Percentiles rank a stretch among this genome's conserved stretches.
Evolutionary conservation across 2,113 vertebrate species (phyloP).

Genomic region (Hippocampus abdominalis): DNA sequence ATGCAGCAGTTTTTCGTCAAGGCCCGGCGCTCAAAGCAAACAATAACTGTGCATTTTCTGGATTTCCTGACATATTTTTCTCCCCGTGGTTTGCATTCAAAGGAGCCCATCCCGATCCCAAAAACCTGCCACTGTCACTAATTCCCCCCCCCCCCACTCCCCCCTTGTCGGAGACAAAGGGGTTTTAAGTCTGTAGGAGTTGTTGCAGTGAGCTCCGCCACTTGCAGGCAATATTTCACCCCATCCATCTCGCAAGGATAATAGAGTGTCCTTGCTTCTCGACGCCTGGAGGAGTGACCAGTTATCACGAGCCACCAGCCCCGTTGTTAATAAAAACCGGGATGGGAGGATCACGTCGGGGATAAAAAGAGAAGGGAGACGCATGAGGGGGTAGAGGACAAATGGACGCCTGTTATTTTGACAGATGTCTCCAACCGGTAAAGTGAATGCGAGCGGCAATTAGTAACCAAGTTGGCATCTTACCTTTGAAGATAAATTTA

Average conservation of each 20-base stretch:
- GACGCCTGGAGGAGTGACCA: constrained; percentile 73
- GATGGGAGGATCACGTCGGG: constrained; percentile 48
- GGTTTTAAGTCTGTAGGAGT: constrained; percentile 71
- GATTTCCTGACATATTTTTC: constrained; percentile 20
- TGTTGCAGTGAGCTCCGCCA: constrained; percentile 63
- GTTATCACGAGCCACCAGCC: constrained; percentile 74
- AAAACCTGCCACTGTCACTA: constrained; percentile 62
- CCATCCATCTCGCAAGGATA: constrained; percentile 76
- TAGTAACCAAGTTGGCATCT: constrained; percentile 45
- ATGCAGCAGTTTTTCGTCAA: constrained; percentile 4
- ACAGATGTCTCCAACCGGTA: constrained; percentile 45
- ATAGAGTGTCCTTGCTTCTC: constrained; percentile 76
- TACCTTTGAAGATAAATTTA: constrained; percentile 57
- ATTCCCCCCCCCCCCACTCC: constrained; percentile 57
- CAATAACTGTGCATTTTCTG: constrained; percentile 17
- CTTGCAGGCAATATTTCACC: constrained; percentile 75
- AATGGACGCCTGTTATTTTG: constrained; percentile 37
- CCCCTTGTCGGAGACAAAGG: constrained; percentile 72
- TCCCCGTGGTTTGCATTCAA: constrained; percentile 28
- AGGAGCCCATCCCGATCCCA: constrained; percentile 45
- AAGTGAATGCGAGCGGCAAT: constrained; percentile 47
- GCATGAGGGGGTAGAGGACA: constrained; percentile 29
- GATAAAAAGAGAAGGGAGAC: constrained; percentile 46
- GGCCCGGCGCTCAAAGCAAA: constrained; percentile 9
- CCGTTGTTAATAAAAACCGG: constrained; percentile 69